phyloP scores from a whole-genome alignment of 2,888 invertebrate species.

The Eledona agricola region DNA sequence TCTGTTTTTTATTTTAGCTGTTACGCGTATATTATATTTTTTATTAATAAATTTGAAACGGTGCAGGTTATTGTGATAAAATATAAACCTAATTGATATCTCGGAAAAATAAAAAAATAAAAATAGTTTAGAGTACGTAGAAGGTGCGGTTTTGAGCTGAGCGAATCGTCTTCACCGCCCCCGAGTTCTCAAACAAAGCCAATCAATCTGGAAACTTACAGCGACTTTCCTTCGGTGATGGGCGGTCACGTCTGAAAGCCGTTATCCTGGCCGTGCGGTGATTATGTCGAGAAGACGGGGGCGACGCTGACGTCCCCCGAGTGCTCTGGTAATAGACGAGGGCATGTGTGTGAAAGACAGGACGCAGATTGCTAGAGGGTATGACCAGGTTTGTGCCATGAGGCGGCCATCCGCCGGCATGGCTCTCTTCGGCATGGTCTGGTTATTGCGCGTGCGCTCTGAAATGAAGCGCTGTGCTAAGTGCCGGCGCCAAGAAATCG shows the following conservation, averaged over 20 bases:
- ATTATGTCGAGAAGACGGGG: slow-evolving; percentile 26
- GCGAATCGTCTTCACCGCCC: slow-evolving; percentile 3
- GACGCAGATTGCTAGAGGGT: slow-evolving; percentile 36
- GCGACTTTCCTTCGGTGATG: slow-evolving; percentile 13
- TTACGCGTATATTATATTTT: too few relatives aligned
- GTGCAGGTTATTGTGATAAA: too few relatives aligned
- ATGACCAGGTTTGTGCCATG: slow-evolving; percentile 51
- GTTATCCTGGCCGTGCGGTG: slow-evolving; percentile 3
- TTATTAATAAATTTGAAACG: too few relatives aligned
- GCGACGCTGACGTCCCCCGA: slow-evolving; percentile 16
- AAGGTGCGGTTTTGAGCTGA: slow-evolving; percentile 5
- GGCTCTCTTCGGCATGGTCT: slow-evolving; percentile 88
- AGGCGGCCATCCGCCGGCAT: slow-evolving; percentile 66
- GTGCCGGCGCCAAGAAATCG: slow-evolving; percentile 64
- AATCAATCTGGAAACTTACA: slow-evolving; percentile 5
- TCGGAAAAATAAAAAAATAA: too few relatives aligned
- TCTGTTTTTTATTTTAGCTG: too few relatives aligned
- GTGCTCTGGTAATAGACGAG: slow-evolving; percentile 13
- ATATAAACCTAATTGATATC: too few relatives aligned
- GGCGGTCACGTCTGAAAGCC: slow-evolving; percentile 13
- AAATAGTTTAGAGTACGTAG: too few relatives aligned
- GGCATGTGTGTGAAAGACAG: slow-evolving; percentile 32
- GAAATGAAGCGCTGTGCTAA: slow-evolving; percentile 80
- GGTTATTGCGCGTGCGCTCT: slow-evolving; percentile 82
- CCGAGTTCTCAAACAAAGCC: background rate